These are phyloP conservation scores for Asobara japonica DNA, from an alignment of 1,140 invertebrate species.

Conservation along the genomic window DNA sequence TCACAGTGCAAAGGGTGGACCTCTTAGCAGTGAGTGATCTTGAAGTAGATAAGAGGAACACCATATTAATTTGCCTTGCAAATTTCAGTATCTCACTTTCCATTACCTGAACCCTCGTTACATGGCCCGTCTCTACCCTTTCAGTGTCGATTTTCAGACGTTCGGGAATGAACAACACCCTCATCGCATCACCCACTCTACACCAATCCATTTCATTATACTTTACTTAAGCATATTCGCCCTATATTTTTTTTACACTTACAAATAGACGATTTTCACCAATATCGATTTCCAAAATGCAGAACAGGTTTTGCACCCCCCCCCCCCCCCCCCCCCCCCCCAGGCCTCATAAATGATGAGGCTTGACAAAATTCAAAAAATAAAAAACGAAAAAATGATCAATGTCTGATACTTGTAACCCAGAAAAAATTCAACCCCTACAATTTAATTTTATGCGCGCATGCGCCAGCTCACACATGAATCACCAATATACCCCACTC, in stretches of 20 bases:
- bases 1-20: conserved; percentile 38
- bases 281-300: too few species aligned
- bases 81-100: conserved; percentile 44
- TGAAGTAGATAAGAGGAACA: conserved; percentile 48
- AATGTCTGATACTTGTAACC: too few species aligned
- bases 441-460: too few species aligned
- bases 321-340: too few species aligned
- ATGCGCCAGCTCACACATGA: neutral
- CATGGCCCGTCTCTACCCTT: conserved; percentile 8
- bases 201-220: neutral
- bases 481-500: neutral
- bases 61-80: conserved; percentile 57
- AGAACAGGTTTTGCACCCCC: too few species aligned
- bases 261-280: too few species aligned
- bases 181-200: too few species aligned
- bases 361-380: too few species aligned
- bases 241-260: too few species aligned
- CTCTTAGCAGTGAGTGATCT: conserved; percentile 48
- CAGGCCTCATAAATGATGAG: too few species aligned
- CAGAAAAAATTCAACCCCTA: neutral
- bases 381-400: too few species aligned
- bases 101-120: conserved; percentile 13
- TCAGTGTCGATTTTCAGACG: conserved; percentile 14
- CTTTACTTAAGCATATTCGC: too few species aligned
- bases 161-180: conserved; percentile 7